Conservation (phyloP, 2,888 invertebrate species). For the Geophilus truncorum region DNA sequence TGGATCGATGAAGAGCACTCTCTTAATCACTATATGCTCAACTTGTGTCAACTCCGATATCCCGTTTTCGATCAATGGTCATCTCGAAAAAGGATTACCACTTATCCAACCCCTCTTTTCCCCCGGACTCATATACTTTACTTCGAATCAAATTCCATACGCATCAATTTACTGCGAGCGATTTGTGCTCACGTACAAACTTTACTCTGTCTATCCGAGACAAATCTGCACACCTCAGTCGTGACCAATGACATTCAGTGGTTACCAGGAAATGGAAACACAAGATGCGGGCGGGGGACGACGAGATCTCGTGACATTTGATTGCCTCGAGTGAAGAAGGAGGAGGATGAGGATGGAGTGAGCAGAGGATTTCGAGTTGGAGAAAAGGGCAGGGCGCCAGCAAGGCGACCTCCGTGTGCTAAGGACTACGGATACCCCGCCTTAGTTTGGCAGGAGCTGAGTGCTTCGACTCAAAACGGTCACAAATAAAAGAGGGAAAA, state of each 20-base stretch:
- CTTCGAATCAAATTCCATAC: background rate
- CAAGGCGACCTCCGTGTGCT: slow-evolving; percentile 6
- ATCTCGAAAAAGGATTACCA: background rate
- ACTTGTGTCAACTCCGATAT: background rate
- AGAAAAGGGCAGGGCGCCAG: slow-evolving; percentile 16
- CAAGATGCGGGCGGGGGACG: background rate
- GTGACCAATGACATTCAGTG: slow-evolving; percentile 1
- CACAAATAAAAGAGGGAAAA: background rate
- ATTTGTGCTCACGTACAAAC: background rate
- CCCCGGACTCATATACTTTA: background rate
- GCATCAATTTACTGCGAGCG: background rate
- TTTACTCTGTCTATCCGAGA: background rate
- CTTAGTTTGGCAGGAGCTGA: background rate
- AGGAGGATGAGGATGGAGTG: background rate
- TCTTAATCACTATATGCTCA: background rate
- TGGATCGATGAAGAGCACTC: background rate
- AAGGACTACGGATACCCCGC: background rate
- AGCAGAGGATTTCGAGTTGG: background rate
- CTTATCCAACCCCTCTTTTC: background rate
- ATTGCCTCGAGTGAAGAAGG: background rate
- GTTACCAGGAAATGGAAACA: slow-evolving; percentile 20
- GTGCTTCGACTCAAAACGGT: slow-evolving; percentile 1
- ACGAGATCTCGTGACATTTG: background rate
- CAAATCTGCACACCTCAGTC: slow-evolving; percentile 11
- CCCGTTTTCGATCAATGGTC: background rate